Percentiles rank a stretch among this genome's conserved stretches.
phyloP scores from a whole-genome alignment of 1,140 invertebrate genomes.

The Maconellicoccus hirsutus region DNA sequence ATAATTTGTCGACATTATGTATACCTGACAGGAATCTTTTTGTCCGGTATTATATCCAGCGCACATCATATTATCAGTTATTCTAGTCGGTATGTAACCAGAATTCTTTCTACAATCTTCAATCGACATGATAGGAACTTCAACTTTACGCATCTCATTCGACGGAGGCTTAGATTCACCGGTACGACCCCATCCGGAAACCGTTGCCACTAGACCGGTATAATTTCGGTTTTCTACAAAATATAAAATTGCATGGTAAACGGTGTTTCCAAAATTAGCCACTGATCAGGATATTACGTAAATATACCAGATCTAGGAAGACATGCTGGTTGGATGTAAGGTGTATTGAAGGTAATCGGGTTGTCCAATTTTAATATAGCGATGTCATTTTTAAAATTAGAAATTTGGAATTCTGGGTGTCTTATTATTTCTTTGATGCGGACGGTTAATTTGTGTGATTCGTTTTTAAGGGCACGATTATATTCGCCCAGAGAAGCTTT shows the following conservation, averaged over 20 bases:
- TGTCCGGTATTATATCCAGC: slow-evolving; percentile 57
- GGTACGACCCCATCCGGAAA: slow-evolving; percentile 63
- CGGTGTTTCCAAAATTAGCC: too few relatives aligned
- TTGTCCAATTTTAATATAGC: slow-evolving; percentile 56
- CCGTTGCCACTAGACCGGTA: slow-evolving; percentile 49
- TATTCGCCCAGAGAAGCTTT: slow-evolving; percentile 56
- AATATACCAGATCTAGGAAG: slow-evolving; percentile 50
- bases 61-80: slow-evolving; percentile 66
- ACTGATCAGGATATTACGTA: slow-evolving; percentile 26
- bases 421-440: slow-evolving; percentile 56
- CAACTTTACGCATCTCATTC: slow-evolving; percentile 42
- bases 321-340: slow-evolving; percentile 53
- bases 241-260: slow-evolving; percentile 13
- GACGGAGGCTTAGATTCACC: slow-evolving; percentile 49
- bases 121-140: slow-evolving; percentile 43
- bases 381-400: slow-evolving; percentile 81
- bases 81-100: slow-evolving; percentile 41
- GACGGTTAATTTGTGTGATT: slow-evolving; percentile 40
- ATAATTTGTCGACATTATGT: neutral
- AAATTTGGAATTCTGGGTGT: slow-evolving; percentile 60
- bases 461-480: slow-evolving; percentile 60
- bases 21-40: slow-evolving; percentile 52
- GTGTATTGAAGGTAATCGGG: slow-evolving; percentile 44
- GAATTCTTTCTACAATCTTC: slow-evolving; percentile 42
- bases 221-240: slow-evolving; percentile 41